These are phyloP conservation scores for Idaea dimidiata DNA, from an alignment of 2,888 invertebrate species.

Conservation along the genomic window DNA sequence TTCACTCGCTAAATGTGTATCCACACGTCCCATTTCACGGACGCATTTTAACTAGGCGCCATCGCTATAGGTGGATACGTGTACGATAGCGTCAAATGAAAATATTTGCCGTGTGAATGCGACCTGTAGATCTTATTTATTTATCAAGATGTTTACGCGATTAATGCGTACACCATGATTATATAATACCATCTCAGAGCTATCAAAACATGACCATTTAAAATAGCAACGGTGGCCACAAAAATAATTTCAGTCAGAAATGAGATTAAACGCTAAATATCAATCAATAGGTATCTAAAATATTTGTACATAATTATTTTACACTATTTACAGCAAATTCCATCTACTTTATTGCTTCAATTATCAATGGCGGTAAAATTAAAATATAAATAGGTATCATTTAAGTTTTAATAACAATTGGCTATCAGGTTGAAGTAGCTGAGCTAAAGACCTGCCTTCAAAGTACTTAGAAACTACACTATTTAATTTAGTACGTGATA, in stretches of 20 bases:
- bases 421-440: slow-evolving; percentile 9
- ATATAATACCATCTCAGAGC: neutral
- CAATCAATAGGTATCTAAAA: slow-evolving; percentile 3
- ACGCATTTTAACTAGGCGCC: too few relatives aligned
- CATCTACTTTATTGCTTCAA: slow-evolving; percentile 15
- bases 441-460: slow-evolving; percentile 12
- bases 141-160: too few relatives aligned
- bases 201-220: neutral
- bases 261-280: neutral
- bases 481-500: neutral
- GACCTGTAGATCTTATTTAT: too few relatives aligned
- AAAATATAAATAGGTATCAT: slow-evolving; percentile 21
- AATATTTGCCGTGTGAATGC: too few relatives aligned
- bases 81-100: too few relatives aligned
- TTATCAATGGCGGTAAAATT: slow-evolving; percentile 6
- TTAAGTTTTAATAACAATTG: slow-evolving; percentile 21
- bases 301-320: slow-evolving; percentile 15
- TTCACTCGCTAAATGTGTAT: too few relatives aligned
- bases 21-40: too few relatives aligned
- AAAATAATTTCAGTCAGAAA: neutral
- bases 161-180: neutral
- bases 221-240: neutral
- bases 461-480: slow-evolving; percentile 6
- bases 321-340: slow-evolving; percentile 25
- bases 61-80: too few relatives aligned